These are phyloP conservation scores for Centropyge bicolor DNA, from an alignment of 2,797 vertebrate species.

Conservation along the genomic window DNA sequence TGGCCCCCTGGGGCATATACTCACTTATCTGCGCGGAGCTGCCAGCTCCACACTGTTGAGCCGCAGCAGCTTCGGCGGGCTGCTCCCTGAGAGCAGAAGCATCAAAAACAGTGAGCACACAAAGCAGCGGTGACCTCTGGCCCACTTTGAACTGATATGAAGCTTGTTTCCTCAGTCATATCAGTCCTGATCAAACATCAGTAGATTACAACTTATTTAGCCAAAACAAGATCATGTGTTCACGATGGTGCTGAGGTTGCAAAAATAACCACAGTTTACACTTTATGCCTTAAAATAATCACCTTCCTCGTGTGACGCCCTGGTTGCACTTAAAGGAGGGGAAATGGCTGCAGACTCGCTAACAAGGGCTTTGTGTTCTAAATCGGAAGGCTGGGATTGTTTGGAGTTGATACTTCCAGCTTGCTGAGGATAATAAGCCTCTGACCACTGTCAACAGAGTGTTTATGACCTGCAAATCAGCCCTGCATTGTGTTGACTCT, in stretches of 20 bases:
- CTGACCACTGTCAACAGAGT: constrained; percentile 77
- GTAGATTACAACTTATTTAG: constrained; percentile 45
- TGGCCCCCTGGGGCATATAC: constrained; percentile 74
- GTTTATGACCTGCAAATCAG: constrained; percentile 84
- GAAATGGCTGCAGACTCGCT: constrained; percentile 38
- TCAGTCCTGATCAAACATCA: constrained; percentile 45
- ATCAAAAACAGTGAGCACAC: constrained; percentile 56
- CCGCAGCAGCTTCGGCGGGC: constrained; percentile 50
- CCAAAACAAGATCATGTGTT: constrained; percentile 4
- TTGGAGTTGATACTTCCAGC: constrained; percentile 62
- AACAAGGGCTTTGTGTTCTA: constrained; percentile 51
- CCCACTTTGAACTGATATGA: constrained; percentile 67
- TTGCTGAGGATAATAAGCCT: constrained; percentile 72
- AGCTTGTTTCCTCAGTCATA: constrained; percentile 49
- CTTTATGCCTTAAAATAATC: constrained; percentile 11
- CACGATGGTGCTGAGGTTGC: neutral
- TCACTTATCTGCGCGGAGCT: constrained; percentile 70
- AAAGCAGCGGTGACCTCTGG: constrained; percentile 74
- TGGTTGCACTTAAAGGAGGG: constrained; percentile 1
- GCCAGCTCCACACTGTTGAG: constrained; percentile 60
- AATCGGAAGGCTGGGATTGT: constrained; percentile 62
- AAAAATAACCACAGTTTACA: constrained; percentile 21
- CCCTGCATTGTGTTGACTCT: constrained; percentile 75
- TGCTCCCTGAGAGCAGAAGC: constrained; percentile 37
- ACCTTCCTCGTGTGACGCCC: neutral